These are phyloP conservation scores for Halcyon smyrnensis DNA, from an alignment of 2,797 vertebrate species.

Conservation along the genomic window DNA sequence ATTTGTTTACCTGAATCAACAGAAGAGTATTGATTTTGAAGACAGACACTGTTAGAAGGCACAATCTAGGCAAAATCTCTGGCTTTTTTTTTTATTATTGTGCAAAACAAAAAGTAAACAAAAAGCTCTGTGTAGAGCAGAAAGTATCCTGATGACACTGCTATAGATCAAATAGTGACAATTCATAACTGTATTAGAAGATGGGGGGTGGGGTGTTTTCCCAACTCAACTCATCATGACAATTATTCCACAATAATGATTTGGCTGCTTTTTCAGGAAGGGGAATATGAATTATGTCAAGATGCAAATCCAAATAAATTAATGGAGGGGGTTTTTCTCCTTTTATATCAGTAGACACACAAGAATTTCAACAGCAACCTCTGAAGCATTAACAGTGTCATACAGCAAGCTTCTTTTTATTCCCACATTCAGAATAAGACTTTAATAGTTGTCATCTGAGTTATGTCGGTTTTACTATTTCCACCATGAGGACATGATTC, in stretches of 20 bases:
- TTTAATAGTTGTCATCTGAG: constrained; percentile 4
- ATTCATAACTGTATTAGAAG: constrained; percentile 17
- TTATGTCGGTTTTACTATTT: neutral
- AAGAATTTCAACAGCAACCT: constrained; percentile 22
- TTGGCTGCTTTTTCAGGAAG: constrained; percentile 18
- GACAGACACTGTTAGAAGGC: neutral
- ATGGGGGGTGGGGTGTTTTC: neutral
- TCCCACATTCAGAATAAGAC: constrained; percentile 5
- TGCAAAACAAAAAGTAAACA: neutral
- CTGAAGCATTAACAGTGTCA: constrained; percentile 26
- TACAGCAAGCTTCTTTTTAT: constrained; percentile 18
- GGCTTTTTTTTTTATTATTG: neutral
- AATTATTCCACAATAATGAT: neutral
- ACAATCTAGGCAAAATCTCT: neutral
- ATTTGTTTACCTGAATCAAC: neutral
- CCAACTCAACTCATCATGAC: neutral
- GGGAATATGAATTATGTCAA: constrained; percentile 16
- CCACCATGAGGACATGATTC: constrained; percentile 31
- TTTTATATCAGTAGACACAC: constrained; percentile 1
- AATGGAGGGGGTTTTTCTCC: neutral
- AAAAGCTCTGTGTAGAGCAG: neutral
- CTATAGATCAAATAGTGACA: constrained; percentile 1
- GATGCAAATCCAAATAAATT: constrained; percentile 28
- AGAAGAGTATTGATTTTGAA: neutral
- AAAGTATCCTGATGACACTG: neutral